These are phyloP conservation scores for Pseudanteris insignis DNA, from an alignment of 2,888 invertebrate species.

Conservation along the genomic window DNA sequence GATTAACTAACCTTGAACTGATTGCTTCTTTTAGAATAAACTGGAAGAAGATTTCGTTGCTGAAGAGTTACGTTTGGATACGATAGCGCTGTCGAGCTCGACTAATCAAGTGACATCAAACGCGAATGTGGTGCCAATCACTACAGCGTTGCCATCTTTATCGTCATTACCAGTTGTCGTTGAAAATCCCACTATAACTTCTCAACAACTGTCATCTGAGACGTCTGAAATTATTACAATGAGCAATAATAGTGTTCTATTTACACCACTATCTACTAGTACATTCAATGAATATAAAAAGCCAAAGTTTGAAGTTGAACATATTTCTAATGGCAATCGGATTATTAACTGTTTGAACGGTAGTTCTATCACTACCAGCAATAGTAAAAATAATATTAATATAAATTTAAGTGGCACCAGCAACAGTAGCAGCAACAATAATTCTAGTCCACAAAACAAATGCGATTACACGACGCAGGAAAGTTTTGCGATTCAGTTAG, in stretches of 20 bases:
- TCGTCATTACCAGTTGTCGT: slow-evolving; percentile 52
- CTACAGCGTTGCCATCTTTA: slow-evolving; percentile 59
- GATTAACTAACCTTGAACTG: slow-evolving; percentile 22
- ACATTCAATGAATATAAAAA: slow-evolving; percentile 14
- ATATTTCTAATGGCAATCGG: slow-evolving; percentile 57
- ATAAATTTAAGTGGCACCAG: too few species aligned
- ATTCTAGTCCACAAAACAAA: slow-evolving; percentile 51
- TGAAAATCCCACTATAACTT: slow-evolving; percentile 44
- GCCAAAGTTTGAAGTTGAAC: slow-evolving; percentile 20
- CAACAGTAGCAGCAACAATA: slow-evolving; percentile 4
- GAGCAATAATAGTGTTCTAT: too few species aligned
- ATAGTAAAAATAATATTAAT: not conserved
- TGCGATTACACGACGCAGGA: slow-evolving; percentile 52
- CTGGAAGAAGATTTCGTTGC: slow-evolving; percentile 63
- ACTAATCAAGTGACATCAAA: slow-evolving; percentile 14
- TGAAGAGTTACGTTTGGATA: slow-evolving; percentile 59
- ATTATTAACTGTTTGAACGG: slow-evolving; percentile 49
- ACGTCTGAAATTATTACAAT: slow-evolving; percentile 23
- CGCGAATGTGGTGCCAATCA: slow-evolving; percentile 56
- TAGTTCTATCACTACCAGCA: slow-evolving; percentile 4
- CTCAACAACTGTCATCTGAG: slow-evolving; percentile 51
- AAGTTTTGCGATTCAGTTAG: slow-evolving; percentile 61
- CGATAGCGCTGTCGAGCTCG: slow-evolving; percentile 26
- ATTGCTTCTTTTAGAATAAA: slow-evolving; percentile 60
- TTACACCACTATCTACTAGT: slow-evolving; percentile 8